Evolutionary conservation across 2,888 invertebrate species (phyloP).

Genomic region (Sericinus montela): DNA sequence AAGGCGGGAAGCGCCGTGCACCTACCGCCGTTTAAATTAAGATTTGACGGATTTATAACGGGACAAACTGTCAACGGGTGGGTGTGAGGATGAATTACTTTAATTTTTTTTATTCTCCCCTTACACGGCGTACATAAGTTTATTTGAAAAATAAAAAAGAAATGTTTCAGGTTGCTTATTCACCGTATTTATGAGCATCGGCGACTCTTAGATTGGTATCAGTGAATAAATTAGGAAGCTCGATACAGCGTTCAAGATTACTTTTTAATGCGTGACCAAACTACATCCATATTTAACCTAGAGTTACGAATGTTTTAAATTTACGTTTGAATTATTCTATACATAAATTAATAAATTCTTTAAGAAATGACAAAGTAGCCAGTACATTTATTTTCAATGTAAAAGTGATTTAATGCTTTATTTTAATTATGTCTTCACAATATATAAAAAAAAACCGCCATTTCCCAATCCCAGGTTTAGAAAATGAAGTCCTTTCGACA

Average conservation of each 20-base stretch:
- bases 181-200: conserved; percentile 41
- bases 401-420: too few species aligned
- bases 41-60: conserved; percentile 17
- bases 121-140: neutral
- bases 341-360: too few species aligned
- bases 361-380: too few species aligned
- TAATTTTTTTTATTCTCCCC: neutral
- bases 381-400: too few species aligned
- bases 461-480: too few species aligned
- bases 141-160: conserved; percentile 4
- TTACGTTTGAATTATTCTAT: too few species aligned
- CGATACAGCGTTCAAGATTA: conserved; percentile 35
- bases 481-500: too few species aligned
- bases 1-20: conserved; percentile 7
- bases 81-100: conserved; percentile 7
- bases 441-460: too few species aligned
- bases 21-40: conserved; percentile 12
- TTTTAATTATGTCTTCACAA: too few species aligned
- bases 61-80: conserved; percentile 10
- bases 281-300: conserved; percentile 22
- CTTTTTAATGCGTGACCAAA: conserved; percentile 50
- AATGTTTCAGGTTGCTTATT: conserved; percentile 24
- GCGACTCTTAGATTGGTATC: conserved; percentile 46
- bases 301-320: conserved; percentile 18
- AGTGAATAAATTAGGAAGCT: conserved; percentile 50